Conservation (phyloP, 2,888 invertebrate genomes). For the Geotrupes spiniger region DNA sequence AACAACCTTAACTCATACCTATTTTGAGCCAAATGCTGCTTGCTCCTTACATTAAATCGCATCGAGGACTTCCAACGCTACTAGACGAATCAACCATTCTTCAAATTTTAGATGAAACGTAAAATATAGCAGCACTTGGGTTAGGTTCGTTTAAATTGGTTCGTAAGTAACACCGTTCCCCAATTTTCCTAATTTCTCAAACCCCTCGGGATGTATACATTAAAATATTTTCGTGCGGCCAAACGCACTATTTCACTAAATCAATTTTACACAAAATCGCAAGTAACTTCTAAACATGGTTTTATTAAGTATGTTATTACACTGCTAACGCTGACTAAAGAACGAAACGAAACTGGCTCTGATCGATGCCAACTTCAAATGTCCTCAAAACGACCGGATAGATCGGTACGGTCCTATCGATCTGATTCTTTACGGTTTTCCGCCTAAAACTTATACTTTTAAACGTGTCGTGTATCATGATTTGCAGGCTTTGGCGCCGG, state of each 20-base stretch:
- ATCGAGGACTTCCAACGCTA: too few species aligned
- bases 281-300: too few species aligned
- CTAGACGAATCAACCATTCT: too few species aligned
- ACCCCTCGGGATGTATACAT: too few species aligned
- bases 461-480: too few species aligned
- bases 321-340: neutral
- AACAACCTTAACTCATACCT: neutral
- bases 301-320: neutral
- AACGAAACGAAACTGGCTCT: neutral
- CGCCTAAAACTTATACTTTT: neutral
- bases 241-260: too few species aligned
- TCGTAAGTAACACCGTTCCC: neutral
- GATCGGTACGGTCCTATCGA: neutral
- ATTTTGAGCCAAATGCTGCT: neutral
- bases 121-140: too few species aligned
- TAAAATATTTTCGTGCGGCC: too few species aligned
- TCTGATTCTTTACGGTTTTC: neutral
- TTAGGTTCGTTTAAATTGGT: neutral
- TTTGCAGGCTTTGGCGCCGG: neutral
- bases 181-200: neutral
- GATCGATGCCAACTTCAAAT: constrained; percentile 9
- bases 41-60: too few species aligned
- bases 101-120: too few species aligned
- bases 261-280: too few species aligned
- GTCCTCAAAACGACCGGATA: constrained; percentile 10